A percentile compares a stretch with the other conserved stretches of the same genome.
Conservation (phyloP, 37 sponge, comb jelly and placozoan species). For the Agelas oroides region DNA sequence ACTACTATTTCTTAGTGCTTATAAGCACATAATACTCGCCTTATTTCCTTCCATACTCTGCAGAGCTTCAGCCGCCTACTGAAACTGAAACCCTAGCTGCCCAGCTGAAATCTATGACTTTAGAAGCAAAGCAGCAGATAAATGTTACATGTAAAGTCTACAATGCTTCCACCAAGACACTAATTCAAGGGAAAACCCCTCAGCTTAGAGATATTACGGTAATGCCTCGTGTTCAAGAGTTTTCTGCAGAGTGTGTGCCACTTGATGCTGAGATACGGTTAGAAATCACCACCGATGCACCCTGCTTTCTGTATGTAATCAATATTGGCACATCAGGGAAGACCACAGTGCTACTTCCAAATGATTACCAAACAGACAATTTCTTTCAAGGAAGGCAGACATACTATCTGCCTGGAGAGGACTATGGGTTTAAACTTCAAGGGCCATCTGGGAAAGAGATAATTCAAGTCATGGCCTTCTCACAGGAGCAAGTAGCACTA, state of each 20-base stretch:
- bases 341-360: conserved; percentile 30
- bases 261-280: conserved; percentile 21
- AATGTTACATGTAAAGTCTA: too few species aligned
- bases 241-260: conserved; percentile 24
- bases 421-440: conserved; percentile 37
- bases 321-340: conserved; percentile 53
- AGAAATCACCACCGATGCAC: conserved; percentile 25
- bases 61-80: too few species aligned
- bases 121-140: too few species aligned
- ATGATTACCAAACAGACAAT: conserved; percentile 11
- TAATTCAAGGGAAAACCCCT: not conserved
- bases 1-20: too few species aligned
- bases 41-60: too few species aligned
- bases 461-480: conserved; percentile 33
- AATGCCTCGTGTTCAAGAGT: conserved; percentile 2
- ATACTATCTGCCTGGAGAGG: conserved; percentile 37
- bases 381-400: conserved; percentile 16
- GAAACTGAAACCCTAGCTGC: too few species aligned
- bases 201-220: conserved; percentile 25
- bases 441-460: conserved; percentile 46
- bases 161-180: too few species aligned
- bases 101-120: too few species aligned
- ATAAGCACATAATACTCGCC: too few species aligned
- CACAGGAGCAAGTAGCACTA: not conserved
- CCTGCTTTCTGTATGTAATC: conserved; percentile 37